Evolutionary conservation across 2,113 vertebrate species (phyloP).

Genomic region (Antechinus flavipes): DNA sequence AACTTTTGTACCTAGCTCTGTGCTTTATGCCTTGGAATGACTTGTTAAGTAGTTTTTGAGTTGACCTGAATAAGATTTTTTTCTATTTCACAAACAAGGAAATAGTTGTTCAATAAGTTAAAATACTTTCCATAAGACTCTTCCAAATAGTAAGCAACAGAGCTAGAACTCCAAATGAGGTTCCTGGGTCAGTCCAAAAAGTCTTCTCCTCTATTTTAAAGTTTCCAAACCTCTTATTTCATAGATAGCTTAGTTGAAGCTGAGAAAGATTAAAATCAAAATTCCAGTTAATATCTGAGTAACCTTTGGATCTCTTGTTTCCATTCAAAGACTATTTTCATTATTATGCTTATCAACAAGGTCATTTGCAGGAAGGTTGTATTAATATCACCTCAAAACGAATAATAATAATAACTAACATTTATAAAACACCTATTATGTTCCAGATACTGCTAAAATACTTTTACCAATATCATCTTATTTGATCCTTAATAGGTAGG

Average conservation of each 20-base stretch:
- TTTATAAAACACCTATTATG: neutral
- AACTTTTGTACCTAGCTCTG: neutral
- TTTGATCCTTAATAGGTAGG: neutral
- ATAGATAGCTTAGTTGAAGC: neutral
- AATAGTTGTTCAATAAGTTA: constrained; percentile 20
- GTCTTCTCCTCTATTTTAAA: neutral
- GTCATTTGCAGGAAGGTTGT: neutral
- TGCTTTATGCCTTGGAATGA: neutral
- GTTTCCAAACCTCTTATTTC: neutral
- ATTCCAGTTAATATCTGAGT: neutral
- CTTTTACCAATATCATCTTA: neutral
- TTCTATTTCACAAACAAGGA: neutral
- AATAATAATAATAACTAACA: neutral
- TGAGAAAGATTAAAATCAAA: neutral
- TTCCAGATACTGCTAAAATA: neutral
- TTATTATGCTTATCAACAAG: neutral
- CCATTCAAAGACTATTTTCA: neutral
- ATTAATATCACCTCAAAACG: neutral
- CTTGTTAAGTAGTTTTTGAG: neutral
- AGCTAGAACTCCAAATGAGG: neutral
- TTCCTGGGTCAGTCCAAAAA: neutral
- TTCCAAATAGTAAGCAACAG: constrained; percentile 4
- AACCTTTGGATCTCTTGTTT: neutral
- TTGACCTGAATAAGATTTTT: neutral
- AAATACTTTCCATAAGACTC: neutral